Evolutionary conservation across 2,888 invertebrate genomes (phyloP), one percentile per base, ranked within the genome.

Genomic region (Apamea anceps): DNA sequence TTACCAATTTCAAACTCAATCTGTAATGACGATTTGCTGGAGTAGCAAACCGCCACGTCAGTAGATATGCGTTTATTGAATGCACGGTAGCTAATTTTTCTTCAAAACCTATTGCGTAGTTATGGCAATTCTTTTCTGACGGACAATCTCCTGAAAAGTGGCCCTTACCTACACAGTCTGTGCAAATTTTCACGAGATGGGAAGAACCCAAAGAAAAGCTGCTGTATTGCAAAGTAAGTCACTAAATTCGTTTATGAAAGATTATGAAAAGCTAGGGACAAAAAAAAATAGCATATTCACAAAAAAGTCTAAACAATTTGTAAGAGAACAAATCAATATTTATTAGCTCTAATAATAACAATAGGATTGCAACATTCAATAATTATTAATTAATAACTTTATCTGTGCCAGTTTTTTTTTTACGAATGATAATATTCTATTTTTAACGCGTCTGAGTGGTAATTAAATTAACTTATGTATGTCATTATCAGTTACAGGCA

Each of bases 1-100:
- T 79, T 79, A 79, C 68, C 80, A 79, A 79, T 79, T 79, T 51
- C 42, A 45, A 79, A 32, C 32, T 67, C 28, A 79, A 79, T 68
- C 51, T 54, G n/a, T 37, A 54, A 80, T 37, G 80, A 63, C n/a
- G 42, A 42, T 32, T 80, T 32, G 25, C 25, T 42, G 15, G 10
- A 79, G 37, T 7, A n/a, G n/a, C 10, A 62, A 25, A 21, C 28
- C 12, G 32, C 7, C 18, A 45, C 2, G 13, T 63, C 6, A 18
- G 18, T 60, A 18, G 28, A 12, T 42, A 21, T 37, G 71, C 75
- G 4, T 76, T 2, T 62, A 48, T n/a, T 62, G 51, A 51, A 51
- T 25, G 13, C 13, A 18, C 10, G 8, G 10, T 18, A 75, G 5
- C 3, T 13, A 21, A 37, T 74, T 51, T 74, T 71, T 28, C 28